Percentiles rank a stretch among this genome's conserved stretches.
Evolutionary conservation across 2,797 vertebrate genomes (phyloP).

Genomic region (Dendrocincla fuliginosa): DNA sequence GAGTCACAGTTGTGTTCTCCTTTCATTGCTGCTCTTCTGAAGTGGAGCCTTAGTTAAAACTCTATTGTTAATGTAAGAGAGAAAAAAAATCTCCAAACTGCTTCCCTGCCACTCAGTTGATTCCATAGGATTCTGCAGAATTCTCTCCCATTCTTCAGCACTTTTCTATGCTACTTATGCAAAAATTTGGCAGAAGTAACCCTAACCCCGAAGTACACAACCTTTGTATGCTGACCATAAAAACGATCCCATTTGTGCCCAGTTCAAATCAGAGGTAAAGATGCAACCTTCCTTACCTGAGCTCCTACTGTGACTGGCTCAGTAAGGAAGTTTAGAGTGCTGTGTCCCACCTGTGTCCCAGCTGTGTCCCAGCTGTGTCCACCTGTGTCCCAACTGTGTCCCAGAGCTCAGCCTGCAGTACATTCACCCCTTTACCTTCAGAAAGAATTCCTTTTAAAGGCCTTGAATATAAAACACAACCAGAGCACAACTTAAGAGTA

Average conservation of each 20-base stretch:
- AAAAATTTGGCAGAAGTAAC: neutral
- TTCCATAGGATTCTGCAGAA: neutral
- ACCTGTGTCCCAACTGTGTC: no score
- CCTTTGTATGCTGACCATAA: neutral
- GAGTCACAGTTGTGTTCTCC: conserved; percentile 17
- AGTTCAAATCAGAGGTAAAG: neutral
- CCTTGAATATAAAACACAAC: neutral
- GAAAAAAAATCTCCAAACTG: neutral
- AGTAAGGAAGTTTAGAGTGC: neutral
- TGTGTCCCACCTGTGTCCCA: no score
- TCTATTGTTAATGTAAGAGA: neutral
- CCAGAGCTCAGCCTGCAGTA: neutral
- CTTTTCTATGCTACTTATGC: neutral
- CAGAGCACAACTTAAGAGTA: neutral
- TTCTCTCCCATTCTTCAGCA: neutral
- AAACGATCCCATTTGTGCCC: neutral
- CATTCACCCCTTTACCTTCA: neutral
- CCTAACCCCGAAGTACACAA: neutral
- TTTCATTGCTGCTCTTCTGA: conserved; percentile 8
- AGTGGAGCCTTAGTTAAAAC: conserved; percentile 9
- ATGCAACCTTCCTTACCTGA: neutral
- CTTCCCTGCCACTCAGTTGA: neutral
- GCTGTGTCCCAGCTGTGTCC: no score
- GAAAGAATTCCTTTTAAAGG: neutral
- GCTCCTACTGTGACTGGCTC: neutral